Percentiles rank a stretch among this genome's conserved stretches.
Evolutionary conservation across 2,888 invertebrate species (phyloP).

Genomic region (Germaria angustata): DNA sequence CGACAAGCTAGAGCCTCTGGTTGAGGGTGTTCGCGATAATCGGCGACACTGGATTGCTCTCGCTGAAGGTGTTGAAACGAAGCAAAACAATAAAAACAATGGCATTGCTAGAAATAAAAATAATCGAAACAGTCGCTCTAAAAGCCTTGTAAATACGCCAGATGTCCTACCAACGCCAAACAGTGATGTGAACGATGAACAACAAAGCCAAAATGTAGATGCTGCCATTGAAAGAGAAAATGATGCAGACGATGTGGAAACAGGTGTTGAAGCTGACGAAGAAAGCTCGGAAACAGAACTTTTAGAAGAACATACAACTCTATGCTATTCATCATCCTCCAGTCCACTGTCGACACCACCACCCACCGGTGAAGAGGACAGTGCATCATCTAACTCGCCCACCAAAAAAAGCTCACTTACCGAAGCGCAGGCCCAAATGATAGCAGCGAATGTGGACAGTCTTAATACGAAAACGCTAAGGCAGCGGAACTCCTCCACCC

Average conservation of each 20-base stretch:
- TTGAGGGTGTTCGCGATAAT: conserved; percentile 90
- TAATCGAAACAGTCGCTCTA: conserved; percentile 60
- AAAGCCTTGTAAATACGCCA: conserved; percentile 48
- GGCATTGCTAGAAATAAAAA: conserved; percentile 68
- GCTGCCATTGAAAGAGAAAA: neutral
- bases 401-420: conserved; percentile 69
- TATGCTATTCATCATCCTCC: conserved; percentile 69
- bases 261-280: conserved; percentile 68
- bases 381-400: conserved; percentile 74
- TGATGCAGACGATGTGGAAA: conserved; percentile 50
- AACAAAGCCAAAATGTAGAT: conserved; percentile 3
- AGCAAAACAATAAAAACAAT: conserved; percentile 68
- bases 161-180: conserved; percentile 23
- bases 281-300: conserved; percentile 70
- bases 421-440: conserved; percentile 70
- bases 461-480: conserved; percentile 68
- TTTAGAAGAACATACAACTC: conserved; percentile 68
- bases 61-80: conserved; percentile 80
- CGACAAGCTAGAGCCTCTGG: conserved; percentile 88
- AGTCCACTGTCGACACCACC: conserved; percentile 77
- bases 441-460: conserved; percentile 73
- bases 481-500: conserved; percentile 43
- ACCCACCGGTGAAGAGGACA: conserved; percentile 77
- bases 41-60: conserved; percentile 91
- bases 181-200: conserved; percentile 33